A percentile compares a stretch with the other conserved stretches of the same genome.
Evolutionary conservation across 2,888 invertebrate species (phyloP).

Genomic region (Caenorhabditis doughertyi): DNA sequence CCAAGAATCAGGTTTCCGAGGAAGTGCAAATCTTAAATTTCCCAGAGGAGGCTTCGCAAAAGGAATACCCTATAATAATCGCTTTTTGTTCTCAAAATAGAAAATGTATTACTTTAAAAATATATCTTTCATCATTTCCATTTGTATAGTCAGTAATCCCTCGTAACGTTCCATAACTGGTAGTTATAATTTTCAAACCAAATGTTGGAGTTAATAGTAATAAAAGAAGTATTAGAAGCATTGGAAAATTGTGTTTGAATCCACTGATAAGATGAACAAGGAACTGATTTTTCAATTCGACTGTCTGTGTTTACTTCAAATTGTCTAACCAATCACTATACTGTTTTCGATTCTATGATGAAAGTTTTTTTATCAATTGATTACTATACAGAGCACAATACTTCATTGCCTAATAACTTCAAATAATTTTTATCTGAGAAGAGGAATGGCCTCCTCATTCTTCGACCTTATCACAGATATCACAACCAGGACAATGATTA

Average conservation of each 20-base stretch:
- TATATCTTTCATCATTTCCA: constrained; percentile 9
- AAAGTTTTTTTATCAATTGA: too few species aligned
- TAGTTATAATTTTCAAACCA: constrained; percentile 25
- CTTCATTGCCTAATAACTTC: neutral
- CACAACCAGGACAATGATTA: constrained; percentile 3
- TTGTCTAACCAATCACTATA: too few species aligned
- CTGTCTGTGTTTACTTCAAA: neutral
- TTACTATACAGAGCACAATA: neutral
- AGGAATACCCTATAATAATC: constrained; percentile 37
- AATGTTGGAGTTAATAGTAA: neutral
- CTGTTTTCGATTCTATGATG: too few species aligned
- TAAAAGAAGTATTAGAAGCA: constrained; percentile 7
- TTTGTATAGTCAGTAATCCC: constrained; percentile 30
- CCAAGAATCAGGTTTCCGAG: constrained; percentile 41
- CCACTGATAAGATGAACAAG: neutral
- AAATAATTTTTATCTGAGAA: neutral
- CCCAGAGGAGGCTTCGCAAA: constrained; percentile 54
- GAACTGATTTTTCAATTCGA: constrained; percentile 2
- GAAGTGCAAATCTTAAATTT: constrained; percentile 29
- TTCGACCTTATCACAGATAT: neutral
- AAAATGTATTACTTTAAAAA: constrained; percentile 35
- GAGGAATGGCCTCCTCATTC: constrained; percentile 9
- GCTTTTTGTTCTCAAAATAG: too few species aligned
- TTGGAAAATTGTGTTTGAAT: neutral
- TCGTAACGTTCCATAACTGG: constrained; percentile 49